A percentile compares a stretch with the other conserved stretches of the same genome.
phyloP scores from a whole-genome alignment of 2,888 invertebrate genomes.

The Cepaea hortensis region DNA sequence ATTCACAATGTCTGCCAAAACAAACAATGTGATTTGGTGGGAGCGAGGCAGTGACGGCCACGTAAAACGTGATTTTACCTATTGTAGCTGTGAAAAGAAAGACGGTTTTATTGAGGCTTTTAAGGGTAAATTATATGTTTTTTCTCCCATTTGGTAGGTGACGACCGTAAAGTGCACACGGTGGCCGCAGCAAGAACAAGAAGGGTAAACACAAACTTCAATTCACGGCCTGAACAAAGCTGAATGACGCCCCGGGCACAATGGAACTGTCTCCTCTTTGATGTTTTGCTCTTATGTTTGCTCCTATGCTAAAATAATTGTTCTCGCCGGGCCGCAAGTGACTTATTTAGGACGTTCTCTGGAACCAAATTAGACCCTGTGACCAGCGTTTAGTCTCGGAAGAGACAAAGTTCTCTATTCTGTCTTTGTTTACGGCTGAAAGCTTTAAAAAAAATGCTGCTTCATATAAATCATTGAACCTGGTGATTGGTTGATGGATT shows the following conservation, averaged over 20 bases:
- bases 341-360: conserved; percentile 20
- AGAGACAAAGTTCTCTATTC: conserved; percentile 9
- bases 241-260: conserved; percentile 14
- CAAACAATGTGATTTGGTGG: conserved; percentile 30
- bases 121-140: conserved; percentile 38
- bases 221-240: conserved; percentile 15
- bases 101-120: conserved; percentile 44
- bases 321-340: conserved; percentile 27
- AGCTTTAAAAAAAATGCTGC: neutral
- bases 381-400: neutral
- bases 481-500: conserved; percentile 15
- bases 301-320: conserved; percentile 11
- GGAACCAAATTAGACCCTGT: neutral
- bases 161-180: conserved; percentile 40
- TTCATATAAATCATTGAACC: conserved; percentile 29
- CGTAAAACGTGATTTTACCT: conserved; percentile 8
- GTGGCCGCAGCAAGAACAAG: conserved; percentile 1
- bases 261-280: conserved; percentile 23
- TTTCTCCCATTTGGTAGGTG: conserved; percentile 40
- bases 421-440: neutral
- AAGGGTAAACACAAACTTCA: conserved; percentile 22
- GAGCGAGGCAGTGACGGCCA: neutral
- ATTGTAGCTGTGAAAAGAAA: conserved; percentile 29
- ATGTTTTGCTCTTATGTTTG: conserved; percentile 33
- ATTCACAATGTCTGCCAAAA: conserved; percentile 34